These are phyloP conservation scores for Apodemus sylvaticus DNA, from an alignment of 2,113 vertebrate species.

Conservation along the genomic window DNA sequence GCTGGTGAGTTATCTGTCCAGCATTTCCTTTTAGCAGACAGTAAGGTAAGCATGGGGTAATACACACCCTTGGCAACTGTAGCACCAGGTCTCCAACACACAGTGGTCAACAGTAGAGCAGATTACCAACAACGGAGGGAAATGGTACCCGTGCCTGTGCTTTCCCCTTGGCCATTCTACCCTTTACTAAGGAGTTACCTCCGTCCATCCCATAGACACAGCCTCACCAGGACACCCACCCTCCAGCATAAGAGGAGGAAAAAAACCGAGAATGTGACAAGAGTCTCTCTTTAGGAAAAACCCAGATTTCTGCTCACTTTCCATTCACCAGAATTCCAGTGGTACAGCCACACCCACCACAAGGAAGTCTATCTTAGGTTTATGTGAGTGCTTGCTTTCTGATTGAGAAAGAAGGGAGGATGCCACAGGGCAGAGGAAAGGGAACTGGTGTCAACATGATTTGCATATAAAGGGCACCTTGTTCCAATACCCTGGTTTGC, in stretches of 20 bases:
- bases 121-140: not conserved
- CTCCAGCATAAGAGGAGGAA: not conserved
- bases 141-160: not conserved
- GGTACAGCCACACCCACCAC: too few relatives aligned
- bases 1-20: constrained; percentile 88
- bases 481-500: too few relatives aligned
- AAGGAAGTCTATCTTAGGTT: too few relatives aligned
- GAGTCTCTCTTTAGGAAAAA: too few relatives aligned
- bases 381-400: too few relatives aligned
- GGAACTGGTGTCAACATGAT: too few relatives aligned
- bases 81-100: not conserved
- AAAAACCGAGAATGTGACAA: not conserved
- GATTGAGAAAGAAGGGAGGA: too few relatives aligned
- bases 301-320: too few relatives aligned
- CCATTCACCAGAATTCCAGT: too few relatives aligned
- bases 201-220: not conserved
- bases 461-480: too few relatives aligned
- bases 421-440: too few relatives aligned
- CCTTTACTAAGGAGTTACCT: not conserved
- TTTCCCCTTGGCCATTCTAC: not conserved
- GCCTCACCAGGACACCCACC: not conserved
- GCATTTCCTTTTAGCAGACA: not conserved
- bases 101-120: not conserved
- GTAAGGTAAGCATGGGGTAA: not conserved
- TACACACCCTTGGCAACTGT: not conserved